These are phyloP conservation scores for Oncorhynchus clarkii DNA, from an alignment of 2,113 vertebrate species.

Conservation along the genomic window DNA sequence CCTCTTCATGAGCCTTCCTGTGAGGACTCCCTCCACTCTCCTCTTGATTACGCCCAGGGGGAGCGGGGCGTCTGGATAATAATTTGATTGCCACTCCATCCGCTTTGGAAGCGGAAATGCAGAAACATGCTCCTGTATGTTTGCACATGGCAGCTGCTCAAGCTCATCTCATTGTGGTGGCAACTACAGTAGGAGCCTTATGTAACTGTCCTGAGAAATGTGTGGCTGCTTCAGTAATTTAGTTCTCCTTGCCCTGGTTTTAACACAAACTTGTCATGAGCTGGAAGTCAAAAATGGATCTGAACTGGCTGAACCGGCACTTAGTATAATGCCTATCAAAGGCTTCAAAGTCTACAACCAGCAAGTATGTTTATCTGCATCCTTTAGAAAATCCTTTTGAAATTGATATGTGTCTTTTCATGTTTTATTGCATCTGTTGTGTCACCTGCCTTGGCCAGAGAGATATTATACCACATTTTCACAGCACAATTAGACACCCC, in stretches of 20 bases:
- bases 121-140: neutral
- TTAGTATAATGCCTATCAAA: neutral
- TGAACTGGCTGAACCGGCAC: too few relatives aligned
- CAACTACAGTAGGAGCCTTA: neutral
- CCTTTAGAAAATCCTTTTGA: neutral
- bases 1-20: neutral
- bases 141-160: neutral
- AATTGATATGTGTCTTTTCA: neutral
- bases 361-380: neutral
- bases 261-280: neutral
- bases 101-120: neutral
- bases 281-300: too few relatives aligned
- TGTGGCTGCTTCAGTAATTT: neutral
- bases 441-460: neutral
- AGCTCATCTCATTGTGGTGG: neutral
- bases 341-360: neutral
- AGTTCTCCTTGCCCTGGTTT: neutral
- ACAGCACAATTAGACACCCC: constrained; percentile 14
- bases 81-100: neutral
- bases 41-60: neutral
- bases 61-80: neutral
- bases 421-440: neutral
- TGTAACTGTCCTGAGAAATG: neutral
- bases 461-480: neutral
- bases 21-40: neutral